These are phyloP conservation scores for Thereva nobilitata DNA, from an alignment of 2,888 invertebrate genomes.

Conservation along the genomic window DNA sequence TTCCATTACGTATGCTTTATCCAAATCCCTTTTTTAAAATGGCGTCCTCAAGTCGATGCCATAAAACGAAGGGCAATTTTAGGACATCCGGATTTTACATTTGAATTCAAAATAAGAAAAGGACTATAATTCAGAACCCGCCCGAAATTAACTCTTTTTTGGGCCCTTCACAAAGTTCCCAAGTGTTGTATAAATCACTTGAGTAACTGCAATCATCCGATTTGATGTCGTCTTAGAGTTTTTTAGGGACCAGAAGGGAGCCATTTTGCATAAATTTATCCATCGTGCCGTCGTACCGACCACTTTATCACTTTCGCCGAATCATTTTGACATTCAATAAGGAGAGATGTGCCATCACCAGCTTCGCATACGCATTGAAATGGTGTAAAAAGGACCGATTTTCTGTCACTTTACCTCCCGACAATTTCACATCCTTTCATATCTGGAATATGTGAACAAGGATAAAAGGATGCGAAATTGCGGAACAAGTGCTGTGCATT, in stretches of 20 bases:
- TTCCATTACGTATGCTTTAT: too few species aligned
- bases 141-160: constrained; percentile 6
- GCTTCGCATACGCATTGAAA: constrained; percentile 31
- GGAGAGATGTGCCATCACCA: constrained; percentile 17
- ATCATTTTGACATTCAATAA: constrained; percentile 28
- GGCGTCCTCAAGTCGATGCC: too few species aligned
- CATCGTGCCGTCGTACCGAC: neutral
- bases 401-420: constrained; percentile 32
- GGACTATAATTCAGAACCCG: neutral
- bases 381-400: constrained; percentile 38
- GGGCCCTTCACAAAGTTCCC: constrained; percentile 13
- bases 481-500: constrained; percentile 33
- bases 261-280: constrained; percentile 30
- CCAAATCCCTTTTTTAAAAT: too few species aligned
- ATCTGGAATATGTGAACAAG: constrained; percentile 27
- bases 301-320: constrained; percentile 3
- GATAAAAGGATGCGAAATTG: constrained; percentile 38
- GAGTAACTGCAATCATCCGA: constrained; percentile 1
- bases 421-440: constrained; percentile 35
- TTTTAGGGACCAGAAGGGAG: constrained; percentile 5
- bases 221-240: constrained; percentile 2
- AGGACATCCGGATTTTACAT: too few species aligned
- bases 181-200: constrained; percentile 24
- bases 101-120: neutral
- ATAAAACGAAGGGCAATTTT: too few species aligned